Conservation (phyloP, 2,797 vertebrate genomes). For the Oreochromis mossambicus region DNA sequence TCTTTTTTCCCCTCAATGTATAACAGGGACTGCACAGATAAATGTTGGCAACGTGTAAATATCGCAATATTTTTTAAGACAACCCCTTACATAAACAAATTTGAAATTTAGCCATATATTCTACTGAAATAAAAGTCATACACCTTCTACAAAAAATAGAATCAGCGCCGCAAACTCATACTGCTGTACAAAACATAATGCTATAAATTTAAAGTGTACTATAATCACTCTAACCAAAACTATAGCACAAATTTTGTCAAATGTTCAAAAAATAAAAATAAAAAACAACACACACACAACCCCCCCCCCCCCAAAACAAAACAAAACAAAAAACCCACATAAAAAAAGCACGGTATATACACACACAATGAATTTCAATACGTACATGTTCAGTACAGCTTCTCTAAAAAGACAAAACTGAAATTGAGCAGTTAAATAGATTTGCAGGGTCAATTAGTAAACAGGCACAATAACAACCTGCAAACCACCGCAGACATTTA, state of each 20-base stretch:
- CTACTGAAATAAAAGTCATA: neutral
- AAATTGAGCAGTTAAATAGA: neutral
- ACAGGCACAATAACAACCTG: neutral
- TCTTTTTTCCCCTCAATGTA: neutral
- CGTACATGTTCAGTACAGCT: neutral
- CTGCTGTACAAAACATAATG: neutral
- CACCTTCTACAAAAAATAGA: neutral
- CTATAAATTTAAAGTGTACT: neutral
- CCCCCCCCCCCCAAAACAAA: rapidly evolving
- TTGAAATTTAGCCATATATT: neutral
- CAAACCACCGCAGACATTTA: neutral
- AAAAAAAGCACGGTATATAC: neutral
- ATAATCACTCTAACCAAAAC: neutral
- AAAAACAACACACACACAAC: neutral
- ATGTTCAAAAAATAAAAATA: neutral
- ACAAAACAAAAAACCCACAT: neutral
- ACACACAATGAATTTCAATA: neutral
- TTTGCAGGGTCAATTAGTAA: neutral
- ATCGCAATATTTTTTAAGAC: neutral
- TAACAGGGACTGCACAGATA: neutral
- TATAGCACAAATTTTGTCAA: neutral
- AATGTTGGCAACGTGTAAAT: neutral
- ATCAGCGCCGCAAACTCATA: neutral
- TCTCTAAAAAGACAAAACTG: neutral
- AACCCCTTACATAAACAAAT: neutral